Conservation (phyloP, 2,888 invertebrate genomes). For the Yponomeuta evonymella region DNA sequence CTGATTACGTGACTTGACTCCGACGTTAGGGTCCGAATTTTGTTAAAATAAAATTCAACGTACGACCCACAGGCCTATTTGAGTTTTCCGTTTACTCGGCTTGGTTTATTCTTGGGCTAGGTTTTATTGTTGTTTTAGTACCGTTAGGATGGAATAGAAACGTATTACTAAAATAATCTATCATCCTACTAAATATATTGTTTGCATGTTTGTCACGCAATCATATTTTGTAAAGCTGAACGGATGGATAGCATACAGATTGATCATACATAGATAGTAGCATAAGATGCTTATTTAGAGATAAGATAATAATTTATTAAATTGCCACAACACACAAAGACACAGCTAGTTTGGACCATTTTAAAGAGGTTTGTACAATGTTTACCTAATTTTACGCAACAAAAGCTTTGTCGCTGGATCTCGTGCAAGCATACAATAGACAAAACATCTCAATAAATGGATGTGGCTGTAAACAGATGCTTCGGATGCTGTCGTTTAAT, state of each 20-base stretch:
- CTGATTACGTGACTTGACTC: constrained; percentile 14
- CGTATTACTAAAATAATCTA: neutral
- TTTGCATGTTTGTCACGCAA: neutral
- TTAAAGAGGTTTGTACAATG: neutral
- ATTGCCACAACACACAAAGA: no score
- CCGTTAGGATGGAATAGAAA: neutral
- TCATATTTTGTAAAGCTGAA: neutral
- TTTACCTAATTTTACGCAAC: neutral
- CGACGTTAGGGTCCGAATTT: neutral
- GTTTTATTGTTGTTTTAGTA: neutral
- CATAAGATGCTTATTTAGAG: no score
- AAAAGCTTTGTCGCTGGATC: neutral
- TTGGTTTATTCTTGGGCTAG: neutral
- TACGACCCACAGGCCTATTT: neutral
- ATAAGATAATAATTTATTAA: no score
- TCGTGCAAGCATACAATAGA: neutral
- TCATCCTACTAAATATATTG: neutral
- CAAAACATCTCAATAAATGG: no score
- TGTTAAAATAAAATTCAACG: neutral
- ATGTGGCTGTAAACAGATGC: no score
- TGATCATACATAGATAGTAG: no score
- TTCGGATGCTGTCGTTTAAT: no score
- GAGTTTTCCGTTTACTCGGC: neutral
- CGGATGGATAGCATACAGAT: no score
- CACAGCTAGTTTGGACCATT: no score